phyloP scores from a whole-genome alignment of 2,888 invertebrate species.

The Ormyrus rosae region DNA sequence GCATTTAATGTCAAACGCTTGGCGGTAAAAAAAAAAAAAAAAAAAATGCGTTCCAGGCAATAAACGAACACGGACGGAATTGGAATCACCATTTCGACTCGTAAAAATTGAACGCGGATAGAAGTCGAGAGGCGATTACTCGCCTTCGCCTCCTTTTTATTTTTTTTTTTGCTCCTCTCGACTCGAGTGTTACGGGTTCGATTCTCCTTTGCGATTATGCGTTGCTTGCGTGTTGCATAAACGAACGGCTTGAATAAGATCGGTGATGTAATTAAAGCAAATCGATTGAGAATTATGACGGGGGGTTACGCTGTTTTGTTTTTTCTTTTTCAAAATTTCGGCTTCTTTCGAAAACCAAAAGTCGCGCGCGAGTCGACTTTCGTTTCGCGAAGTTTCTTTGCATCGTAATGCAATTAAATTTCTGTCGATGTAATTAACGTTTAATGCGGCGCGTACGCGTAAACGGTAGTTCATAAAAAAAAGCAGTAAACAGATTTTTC shows the following conservation, averaged over 20 bases:
- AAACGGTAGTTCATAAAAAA: no score
- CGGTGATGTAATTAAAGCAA: slow-evolving; percentile 38
- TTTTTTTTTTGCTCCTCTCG: neutral
- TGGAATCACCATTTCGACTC: neutral
- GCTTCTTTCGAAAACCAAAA: no score
- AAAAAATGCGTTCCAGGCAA: neutral
- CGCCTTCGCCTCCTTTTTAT: neutral
- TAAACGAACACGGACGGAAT: no score
- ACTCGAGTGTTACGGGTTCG: slow-evolving; percentile 1
- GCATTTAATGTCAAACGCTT: neutral
- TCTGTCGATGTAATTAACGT: no score
- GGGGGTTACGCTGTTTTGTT: no score
- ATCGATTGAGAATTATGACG: slow-evolving; percentile 22
- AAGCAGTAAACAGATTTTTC: no score
- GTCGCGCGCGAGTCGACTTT: no score
- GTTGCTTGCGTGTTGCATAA: slow-evolving; percentile 32
- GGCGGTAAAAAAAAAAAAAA: neutral
- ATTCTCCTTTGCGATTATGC: slow-evolving; percentile 13
- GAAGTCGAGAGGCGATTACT: no score
- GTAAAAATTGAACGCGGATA: neutral
- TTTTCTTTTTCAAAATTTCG: no score
- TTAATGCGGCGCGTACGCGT: no score
- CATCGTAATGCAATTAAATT: no score
- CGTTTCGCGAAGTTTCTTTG: no score
- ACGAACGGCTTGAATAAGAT: slow-evolving; percentile 34